Percentiles rank a stretch among this genome's conserved stretches.
These are phyloP conservation scores for Megaustenia siamemsis DNA, from an alignment of 2,888 invertebrate genomes.

Conservation along the genomic window DNA sequence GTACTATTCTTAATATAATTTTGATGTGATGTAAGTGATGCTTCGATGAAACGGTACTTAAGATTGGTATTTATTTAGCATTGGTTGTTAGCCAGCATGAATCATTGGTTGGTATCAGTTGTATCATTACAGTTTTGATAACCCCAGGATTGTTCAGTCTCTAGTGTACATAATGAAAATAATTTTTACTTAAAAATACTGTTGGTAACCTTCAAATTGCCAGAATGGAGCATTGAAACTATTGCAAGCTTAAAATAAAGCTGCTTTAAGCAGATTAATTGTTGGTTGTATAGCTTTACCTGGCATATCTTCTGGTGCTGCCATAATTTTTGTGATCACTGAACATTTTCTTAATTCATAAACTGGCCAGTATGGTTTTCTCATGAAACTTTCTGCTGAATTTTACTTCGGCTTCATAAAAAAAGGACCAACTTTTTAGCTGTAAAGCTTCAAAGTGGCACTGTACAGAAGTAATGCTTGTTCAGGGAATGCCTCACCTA, in stretches of 20 bases:
- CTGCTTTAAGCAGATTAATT: neutral
- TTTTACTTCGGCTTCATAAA: neutral
- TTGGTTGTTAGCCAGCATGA: too few species aligned
- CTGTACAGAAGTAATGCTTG: neutral
- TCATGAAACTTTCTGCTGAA: neutral
- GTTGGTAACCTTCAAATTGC: too few species aligned
- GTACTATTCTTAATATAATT: too few species aligned
- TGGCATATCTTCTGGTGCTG: constrained; percentile 6
- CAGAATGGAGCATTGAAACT: too few species aligned
- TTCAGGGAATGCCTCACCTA: neutral
- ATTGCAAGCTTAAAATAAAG: neutral
- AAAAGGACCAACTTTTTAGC: neutral
- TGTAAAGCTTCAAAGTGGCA: neutral
- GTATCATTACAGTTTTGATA: too few species aligned
- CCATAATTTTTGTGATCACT: neutral
- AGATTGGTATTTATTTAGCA: too few species aligned
- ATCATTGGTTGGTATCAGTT: too few species aligned
- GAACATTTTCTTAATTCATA: neutral
- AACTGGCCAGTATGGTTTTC: neutral
- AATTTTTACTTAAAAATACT: too few species aligned
- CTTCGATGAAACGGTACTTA: too few species aligned
- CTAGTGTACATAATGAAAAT: too few species aligned
- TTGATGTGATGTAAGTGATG: too few species aligned
- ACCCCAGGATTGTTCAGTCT: too few species aligned
- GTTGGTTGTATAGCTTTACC: neutral